phyloP scores from a whole-genome alignment of 2,113 vertebrate genomes.

The Pelmatolapia mariae region DNA sequence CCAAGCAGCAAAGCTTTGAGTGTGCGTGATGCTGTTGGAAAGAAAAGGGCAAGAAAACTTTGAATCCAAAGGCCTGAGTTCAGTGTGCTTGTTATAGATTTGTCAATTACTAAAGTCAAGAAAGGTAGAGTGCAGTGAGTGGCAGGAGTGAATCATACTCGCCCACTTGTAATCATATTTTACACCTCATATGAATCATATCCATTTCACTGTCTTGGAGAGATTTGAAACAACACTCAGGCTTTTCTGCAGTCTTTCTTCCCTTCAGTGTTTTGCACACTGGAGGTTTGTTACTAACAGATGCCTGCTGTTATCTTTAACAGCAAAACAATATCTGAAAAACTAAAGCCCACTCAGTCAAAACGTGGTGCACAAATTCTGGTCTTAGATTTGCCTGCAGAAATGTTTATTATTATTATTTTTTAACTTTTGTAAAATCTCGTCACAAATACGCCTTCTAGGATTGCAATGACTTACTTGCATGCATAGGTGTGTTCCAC shows the following conservation, averaged over 20 bases:
- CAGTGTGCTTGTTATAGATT: background rate
- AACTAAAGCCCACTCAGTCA: background rate
- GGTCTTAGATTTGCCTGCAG: background rate
- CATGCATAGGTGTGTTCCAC: background rate
- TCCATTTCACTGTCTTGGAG: background rate
- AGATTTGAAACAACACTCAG: background rate
- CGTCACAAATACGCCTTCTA: background rate
- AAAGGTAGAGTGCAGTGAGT: background rate
- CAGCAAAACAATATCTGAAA: background rate
- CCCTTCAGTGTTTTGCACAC: background rate
- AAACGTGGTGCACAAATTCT: background rate
- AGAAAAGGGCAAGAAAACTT: background rate
- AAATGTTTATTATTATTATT: background rate
- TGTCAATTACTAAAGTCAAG: background rate
- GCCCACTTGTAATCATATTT: background rate
- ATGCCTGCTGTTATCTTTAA: background rate
- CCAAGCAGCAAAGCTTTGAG: constrained; percentile 23
- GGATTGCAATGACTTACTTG: background rate
- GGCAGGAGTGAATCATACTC: background rate
- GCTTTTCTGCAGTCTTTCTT: background rate
- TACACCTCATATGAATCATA: background rate
- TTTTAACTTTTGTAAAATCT: background rate
- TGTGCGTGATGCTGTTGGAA: background rate
- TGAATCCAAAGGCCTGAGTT: background rate
- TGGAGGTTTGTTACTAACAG: background rate